phyloP scores from a whole-genome alignment of 2,797 vertebrate genomes.

The Chloroceryle inda region DNA sequence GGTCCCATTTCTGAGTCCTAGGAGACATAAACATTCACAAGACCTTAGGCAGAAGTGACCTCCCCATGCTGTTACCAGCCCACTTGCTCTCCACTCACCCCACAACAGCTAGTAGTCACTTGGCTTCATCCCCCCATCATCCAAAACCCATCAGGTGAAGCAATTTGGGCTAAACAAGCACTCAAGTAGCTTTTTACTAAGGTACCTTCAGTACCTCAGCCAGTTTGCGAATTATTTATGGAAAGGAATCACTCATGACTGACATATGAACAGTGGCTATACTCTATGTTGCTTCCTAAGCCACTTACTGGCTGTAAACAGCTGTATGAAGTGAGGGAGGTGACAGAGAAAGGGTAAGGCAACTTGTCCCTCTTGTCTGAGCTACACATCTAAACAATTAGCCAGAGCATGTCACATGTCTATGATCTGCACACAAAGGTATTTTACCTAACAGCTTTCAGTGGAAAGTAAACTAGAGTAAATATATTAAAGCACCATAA shows the following conservation, averaged over 20 bases:
- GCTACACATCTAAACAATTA: not conserved
- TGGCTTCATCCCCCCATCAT: not conserved
- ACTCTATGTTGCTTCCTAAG: not conserved
- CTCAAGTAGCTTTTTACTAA: not conserved
- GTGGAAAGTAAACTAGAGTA: not conserved
- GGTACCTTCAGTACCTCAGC: not conserved
- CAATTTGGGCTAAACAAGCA: not conserved
- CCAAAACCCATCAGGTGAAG: not conserved
- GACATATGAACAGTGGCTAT: not conserved
- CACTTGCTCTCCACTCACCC: not conserved
- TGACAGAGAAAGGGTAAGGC: not conserved
- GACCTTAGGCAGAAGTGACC: rapidly evolving
- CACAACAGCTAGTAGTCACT: rapidly evolving
- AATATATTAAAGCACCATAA: not conserved
- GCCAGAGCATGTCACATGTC: not conserved
- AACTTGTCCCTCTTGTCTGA: not conserved
- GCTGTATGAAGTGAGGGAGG: not conserved
- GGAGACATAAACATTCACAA: not conserved
- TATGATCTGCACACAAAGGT: not conserved
- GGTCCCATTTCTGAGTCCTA: not conserved
- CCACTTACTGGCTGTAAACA: not conserved
- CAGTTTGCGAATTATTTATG: not conserved
- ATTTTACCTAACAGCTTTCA: not conserved
- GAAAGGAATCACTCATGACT: not conserved
- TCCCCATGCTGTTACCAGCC: not conserved